phyloP scores from a whole-genome alignment of 2,888 invertebrate genomes.

The Drosophila vallismaia region DNA sequence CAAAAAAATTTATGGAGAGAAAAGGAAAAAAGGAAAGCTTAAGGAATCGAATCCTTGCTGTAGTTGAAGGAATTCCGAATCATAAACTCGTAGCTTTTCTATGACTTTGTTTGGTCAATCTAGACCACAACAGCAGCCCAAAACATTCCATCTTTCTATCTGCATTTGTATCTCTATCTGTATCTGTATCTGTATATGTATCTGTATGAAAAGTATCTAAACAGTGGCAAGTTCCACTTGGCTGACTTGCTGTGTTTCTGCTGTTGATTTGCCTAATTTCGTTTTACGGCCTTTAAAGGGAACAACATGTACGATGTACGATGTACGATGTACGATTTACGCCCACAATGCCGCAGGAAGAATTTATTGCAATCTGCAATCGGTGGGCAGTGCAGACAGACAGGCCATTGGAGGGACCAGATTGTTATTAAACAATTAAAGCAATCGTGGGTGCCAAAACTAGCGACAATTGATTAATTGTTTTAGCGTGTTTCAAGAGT shows the following conservation, averaged over 20 bases:
- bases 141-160: slow-evolving; percentile 22
- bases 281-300: slow-evolving; percentile 65
- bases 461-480: slow-evolving; percentile 61
- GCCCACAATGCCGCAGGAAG: slow-evolving; percentile 61
- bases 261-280: slow-evolving; percentile 77
- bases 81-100: too few species aligned
- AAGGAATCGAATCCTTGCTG: too few species aligned
- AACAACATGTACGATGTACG: slow-evolving; percentile 23
- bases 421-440: slow-evolving; percentile 37
- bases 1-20: neutral
- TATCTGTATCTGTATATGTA: slow-evolving; percentile 3
- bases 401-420: slow-evolving; percentile 24
- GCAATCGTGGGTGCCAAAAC: slow-evolving; percentile 56
- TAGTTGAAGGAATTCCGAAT: too few species aligned
- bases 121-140: slow-evolving; percentile 33
- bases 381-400: slow-evolving; percentile 77
- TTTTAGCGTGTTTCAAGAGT: slow-evolving; percentile 10
- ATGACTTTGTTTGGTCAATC: neutral
- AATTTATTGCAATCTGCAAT: slow-evolving; percentile 76
- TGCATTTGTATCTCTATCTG: neutral
- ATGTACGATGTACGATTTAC: slow-evolving; percentile 52
- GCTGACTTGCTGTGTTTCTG: slow-evolving; percentile 45
- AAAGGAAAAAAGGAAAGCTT: slow-evolving; percentile 30
- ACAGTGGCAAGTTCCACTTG: slow-evolving; percentile 58
- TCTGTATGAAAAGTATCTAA: slow-evolving; percentile 16